These are phyloP conservation scores for Lithosia quadra DNA, from an alignment of 2,888 invertebrate genomes.

Conservation along the genomic window DNA sequence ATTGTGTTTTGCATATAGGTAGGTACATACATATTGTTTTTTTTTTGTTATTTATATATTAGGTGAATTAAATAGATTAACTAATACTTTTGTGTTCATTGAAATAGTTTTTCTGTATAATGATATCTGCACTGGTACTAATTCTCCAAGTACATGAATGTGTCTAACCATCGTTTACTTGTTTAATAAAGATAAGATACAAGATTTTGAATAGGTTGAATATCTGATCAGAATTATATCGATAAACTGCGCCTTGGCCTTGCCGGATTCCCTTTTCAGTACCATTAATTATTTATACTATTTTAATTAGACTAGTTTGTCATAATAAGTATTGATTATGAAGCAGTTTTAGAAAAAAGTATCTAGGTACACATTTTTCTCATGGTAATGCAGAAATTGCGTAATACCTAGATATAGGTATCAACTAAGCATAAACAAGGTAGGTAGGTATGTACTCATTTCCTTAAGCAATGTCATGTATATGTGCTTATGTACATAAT, in stretches of 20 bases:
- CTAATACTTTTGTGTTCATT: background rate
- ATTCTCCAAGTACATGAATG: too few species aligned
- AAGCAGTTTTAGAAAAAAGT: background rate
- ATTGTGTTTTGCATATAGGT: too few species aligned
- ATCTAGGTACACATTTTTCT: background rate
- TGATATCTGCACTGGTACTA: background rate
- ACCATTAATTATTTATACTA: too few species aligned
- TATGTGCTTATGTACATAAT: background rate
- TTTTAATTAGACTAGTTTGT: background rate
- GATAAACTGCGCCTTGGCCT: background rate
- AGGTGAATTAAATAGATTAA: background rate
- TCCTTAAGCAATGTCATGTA: background rate
- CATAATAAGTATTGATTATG: background rate
- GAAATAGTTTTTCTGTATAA: background rate
- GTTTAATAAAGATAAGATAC: background rate
- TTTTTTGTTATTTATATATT: background rate
- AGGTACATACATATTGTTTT: too few species aligned
- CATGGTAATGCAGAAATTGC: background rate
- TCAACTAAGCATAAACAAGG: background rate
- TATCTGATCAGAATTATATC: background rate
- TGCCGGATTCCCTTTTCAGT: background rate
- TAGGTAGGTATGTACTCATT: background rate
- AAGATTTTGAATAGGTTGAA: background rate
- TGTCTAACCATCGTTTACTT: too few species aligned
- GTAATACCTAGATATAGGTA: background rate